These are phyloP conservation scores for Unio pictorum DNA, from an alignment of 2,888 invertebrate genomes.

Conservation along the genomic window DNA sequence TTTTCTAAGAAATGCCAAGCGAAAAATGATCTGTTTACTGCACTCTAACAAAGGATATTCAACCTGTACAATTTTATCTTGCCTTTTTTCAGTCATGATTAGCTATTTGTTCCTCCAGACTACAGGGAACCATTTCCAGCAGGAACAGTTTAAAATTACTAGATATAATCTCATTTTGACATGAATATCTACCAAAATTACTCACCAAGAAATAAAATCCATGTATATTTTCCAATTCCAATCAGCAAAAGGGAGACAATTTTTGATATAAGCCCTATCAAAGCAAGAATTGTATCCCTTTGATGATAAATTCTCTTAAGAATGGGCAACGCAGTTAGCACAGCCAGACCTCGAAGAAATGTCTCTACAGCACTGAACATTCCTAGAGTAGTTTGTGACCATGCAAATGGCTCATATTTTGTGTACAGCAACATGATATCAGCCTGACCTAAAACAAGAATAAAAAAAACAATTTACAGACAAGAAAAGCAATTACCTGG, in stretches of 20 bases:
- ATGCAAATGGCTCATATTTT: slow-evolving; percentile 79
- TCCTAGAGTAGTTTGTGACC: slow-evolving; percentile 81
- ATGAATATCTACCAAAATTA: background rate
- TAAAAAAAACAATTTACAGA: too few relatives aligned
- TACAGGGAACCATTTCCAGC: too few relatives aligned
- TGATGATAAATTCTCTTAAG: slow-evolving; percentile 38
- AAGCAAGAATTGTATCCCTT: slow-evolving; percentile 66
- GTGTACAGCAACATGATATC: slow-evolving; percentile 84
- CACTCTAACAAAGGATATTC: too few relatives aligned
- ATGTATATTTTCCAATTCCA: slow-evolving; percentile 62
- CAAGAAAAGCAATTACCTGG: too few relatives aligned
- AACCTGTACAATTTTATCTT: too few relatives aligned
- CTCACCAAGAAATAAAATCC: slow-evolving; percentile 70
- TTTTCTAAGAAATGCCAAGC: too few relatives aligned
- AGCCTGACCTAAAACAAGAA: slow-evolving; percentile 79
- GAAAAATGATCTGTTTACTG: too few relatives aligned
- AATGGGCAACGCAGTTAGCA: slow-evolving; percentile 66
- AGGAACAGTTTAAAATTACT: background rate
- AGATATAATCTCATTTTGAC: background rate
- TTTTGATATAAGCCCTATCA: slow-evolving; percentile 70
- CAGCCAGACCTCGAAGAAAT: slow-evolving; percentile 75
- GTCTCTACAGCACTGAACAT: slow-evolving; percentile 74
- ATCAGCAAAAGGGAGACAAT: slow-evolving; percentile 64
- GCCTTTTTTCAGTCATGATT: too few relatives aligned
- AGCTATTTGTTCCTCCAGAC: too few relatives aligned